phyloP scores from a whole-genome alignment of 2,888 invertebrate species.

The Leucophora obtusa region DNA sequence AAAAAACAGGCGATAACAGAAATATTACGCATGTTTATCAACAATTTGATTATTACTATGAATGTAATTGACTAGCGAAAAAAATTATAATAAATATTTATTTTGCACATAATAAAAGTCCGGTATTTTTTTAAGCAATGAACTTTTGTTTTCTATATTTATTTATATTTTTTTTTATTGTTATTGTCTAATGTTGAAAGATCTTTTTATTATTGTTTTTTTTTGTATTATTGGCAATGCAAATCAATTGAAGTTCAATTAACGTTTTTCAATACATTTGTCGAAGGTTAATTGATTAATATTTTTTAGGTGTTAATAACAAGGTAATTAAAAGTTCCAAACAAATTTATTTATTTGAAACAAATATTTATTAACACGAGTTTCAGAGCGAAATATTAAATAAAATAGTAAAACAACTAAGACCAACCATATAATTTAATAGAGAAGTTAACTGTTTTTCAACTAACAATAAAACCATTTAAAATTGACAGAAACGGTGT shows the following conservation, averaged over 20 bases:
- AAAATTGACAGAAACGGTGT: no score
- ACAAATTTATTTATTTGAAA: background rate
- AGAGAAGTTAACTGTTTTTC: no score
- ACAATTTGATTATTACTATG: background rate
- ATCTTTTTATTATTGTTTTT: slow-evolving; percentile 1
- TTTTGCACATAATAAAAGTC: background rate
- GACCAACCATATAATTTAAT: no score
- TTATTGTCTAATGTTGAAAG: slow-evolving; percentile 19
- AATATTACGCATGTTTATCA: background rate
- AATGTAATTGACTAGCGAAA: background rate
- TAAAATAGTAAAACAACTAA: no score
- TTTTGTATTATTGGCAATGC: background rate
- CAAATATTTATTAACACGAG: background rate
- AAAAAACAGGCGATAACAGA: background rate
- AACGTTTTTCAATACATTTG: slow-evolving; percentile 23
- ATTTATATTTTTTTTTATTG: slow-evolving; percentile 24
- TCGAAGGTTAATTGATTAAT: slow-evolving; percentile 25
- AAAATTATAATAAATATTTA: background rate
- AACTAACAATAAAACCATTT: no score
- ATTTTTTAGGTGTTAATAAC: background rate
- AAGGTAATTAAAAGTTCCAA: background rate
- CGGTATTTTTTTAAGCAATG: slow-evolving; percentile 35
- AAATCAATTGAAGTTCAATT: slow-evolving; percentile 18
- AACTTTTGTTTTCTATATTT: slow-evolving; percentile 54
- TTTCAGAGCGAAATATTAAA: no score